A percentile compares a stretch with the other conserved stretches of the same genome.
Evolutionary conservation across 2,888 invertebrate genomes (phyloP).

Genomic region (Lasius platythorax): DNA sequence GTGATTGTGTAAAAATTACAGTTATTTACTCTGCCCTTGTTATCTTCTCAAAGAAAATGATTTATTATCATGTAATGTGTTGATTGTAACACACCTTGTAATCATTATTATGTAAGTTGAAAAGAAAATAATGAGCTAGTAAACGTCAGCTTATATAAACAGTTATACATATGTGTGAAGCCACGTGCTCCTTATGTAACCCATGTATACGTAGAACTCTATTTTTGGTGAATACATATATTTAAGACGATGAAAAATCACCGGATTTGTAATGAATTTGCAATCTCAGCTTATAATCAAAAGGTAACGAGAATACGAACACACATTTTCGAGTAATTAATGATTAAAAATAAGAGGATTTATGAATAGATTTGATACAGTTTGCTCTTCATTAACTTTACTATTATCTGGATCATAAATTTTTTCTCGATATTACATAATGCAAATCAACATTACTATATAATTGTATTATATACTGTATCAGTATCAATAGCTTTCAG

Average conservation of each 20-base stretch:
- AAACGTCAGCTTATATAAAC: conserved; percentile 34
- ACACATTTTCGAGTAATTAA: not conserved
- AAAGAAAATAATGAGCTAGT: conserved; percentile 13
- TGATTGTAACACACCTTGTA: conserved; percentile 14
- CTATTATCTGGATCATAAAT: not conserved
- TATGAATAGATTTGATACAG: not conserved
- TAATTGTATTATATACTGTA: not conserved
- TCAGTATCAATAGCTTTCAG: not conserved
- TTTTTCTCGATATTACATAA: not conserved
- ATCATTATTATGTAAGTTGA: conserved; percentile 21
- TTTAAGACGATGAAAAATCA: not conserved
- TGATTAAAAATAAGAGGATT: not conserved
- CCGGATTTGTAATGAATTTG: not conserved
- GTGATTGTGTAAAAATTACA: not conserved
- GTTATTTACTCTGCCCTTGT: not conserved
- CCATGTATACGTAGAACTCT: not conserved
- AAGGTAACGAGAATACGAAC: not conserved
- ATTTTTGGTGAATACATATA: not conserved
- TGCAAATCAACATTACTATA: not conserved
- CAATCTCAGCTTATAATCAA: not conserved
- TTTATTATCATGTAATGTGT: not conserved
- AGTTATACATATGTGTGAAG: not conserved
- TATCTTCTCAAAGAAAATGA: not conserved
- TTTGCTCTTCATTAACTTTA: not conserved
- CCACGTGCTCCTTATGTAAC: conserved; percentile 6